Base-by-base conservation (phyloP, 2,888 invertebrate species). In the Gymnocheta viridis region DNA sequence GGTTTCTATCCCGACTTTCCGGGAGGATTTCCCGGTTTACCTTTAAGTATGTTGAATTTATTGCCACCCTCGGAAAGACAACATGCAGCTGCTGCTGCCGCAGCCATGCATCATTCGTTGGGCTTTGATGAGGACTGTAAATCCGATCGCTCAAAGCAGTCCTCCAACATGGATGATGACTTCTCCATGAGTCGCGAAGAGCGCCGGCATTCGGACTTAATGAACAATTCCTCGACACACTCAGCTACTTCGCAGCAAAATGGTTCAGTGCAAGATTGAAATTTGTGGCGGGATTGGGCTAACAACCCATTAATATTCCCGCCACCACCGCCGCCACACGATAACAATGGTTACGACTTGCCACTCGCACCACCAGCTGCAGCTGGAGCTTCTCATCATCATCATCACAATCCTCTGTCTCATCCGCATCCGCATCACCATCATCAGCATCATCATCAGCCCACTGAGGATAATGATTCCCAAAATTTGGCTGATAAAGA, bases 1-100 rank as follows among this genome's bases (percentile, higher is more conserved):
- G 95, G 95, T 84, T 97, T 96, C 92, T 97, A 96, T 91, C 96
- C 96, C 9, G 97, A 97, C 89, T 97, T 96, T 88, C 94, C 96
- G 6, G 94, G 94, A 6, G 95, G 95, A 19, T 97, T 96, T 89
- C 96, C 96, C 0, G 92, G 92, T 2, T 95, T 97, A 89, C 96
- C 96, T 35, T 94, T 97, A 35, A 96, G 95, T 90, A 96, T 97
- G 96, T 93, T 97, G 85, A 96, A 97, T 90, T 93, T 97, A 77
- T 91, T 97, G 89, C 96, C 96, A 80, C 96, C 96, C 51, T 86
- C 91, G 69, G 96, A 96, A 88, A 88, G 96, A 94, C 90, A 95
- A 92, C 91, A 93, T 85, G 90, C 87, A 6, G 89, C 87, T 0
- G 87, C 87, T 14, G 87, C 88, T 0, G 90, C 87, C 0, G 87